Evolutionary conservation across 2,888 invertebrate genomes (phyloP).

Genomic region (Caenorhabditis panamensis): DNA sequence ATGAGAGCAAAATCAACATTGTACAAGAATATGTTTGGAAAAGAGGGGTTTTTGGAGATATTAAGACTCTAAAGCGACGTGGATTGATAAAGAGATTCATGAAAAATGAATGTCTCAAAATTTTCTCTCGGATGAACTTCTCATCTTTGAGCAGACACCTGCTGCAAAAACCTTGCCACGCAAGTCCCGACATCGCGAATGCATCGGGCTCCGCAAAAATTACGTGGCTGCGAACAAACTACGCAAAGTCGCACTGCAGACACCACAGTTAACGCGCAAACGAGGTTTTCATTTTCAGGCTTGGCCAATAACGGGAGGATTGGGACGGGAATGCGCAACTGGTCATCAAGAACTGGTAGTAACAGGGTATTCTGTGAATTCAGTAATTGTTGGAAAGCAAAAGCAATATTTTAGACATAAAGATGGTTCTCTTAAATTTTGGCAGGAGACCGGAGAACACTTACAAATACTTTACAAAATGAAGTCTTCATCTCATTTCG

Average conservation of each 20-base stretch:
- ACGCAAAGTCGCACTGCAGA: slow-evolving; percentile 23
- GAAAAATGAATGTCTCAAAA: too few species aligned
- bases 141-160: too few species aligned
- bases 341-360: slow-evolving; percentile 98
- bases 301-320: slow-evolving; percentile 97
- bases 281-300: slow-evolving; percentile 83
- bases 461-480: slow-evolving; percentile 85
- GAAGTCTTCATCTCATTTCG: slow-evolving; percentile 89
- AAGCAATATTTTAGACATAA: slow-evolving; percentile 82
- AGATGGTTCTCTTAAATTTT: slow-evolving; percentile 98
- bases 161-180: too few species aligned
- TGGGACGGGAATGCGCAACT: slow-evolving; percentile 95
- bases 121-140: too few species aligned
- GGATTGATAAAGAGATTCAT: too few species aligned
- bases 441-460: slow-evolving; percentile 92
- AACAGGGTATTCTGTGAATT: slow-evolving; percentile 85
- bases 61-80: too few species aligned
- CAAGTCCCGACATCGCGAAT: too few species aligned
- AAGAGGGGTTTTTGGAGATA: too few species aligned
- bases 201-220: slow-evolving; percentile 28
- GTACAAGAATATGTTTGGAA: too few species aligned
- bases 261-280: slow-evolving; percentile 16
- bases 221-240: slow-evolving; percentile 40
- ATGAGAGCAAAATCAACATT: too few species aligned
- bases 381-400: too few species aligned